Base-by-base conservation (phyloP, 2,888 invertebrate species). In the Rhogogaster chlorosoma region DNA sequence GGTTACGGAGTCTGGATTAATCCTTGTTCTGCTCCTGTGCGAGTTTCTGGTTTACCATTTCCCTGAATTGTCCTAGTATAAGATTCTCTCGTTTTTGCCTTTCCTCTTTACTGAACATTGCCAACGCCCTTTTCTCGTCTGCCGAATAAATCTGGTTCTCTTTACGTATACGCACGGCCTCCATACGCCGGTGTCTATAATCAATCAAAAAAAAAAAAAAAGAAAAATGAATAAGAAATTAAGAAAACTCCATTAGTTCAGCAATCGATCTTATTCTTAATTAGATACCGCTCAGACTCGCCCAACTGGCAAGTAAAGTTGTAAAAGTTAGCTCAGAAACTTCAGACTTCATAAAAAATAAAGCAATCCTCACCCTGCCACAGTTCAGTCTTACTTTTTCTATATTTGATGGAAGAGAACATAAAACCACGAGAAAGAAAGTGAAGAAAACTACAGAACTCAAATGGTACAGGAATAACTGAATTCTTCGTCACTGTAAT, bases 71-170 rank as follows among this genome's bases (percentile, higher is more conserved):
- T 83, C 98, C 96, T 84, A 99, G 94, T 91, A 99, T 99, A 90
- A 98, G 97, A 92, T 98, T 98, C 94, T 99, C 99, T 38, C 99
- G 95, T 94, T 99, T 99, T 90, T 97, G 96, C 86, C 99, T 95
- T 94, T 99, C 99, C 93, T 99, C 99, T 94, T 99, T 98, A 93
- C 99, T 99, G 94, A 99, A 99, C 96, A 98, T 99, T 0, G 99
- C 99, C 86, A 99, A 95, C 6, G 99, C 99, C 84, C 99, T 96
- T 94, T 99, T 99, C 94, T 99, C 99, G 94, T 99, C 99, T 0
- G 99, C 99, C 7, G 99, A 99, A 95, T 99, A 99, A 92, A 99
- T 99, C 95, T 99, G 99, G 95, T 99, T 99, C 94, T 99, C 99
- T 92, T 99, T 99, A 90, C 99, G 96, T 88, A 99, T 97, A 94